Percentiles rank a stretch among this genome's conserved stretches.
phyloP scores from a whole-genome alignment of 2,113 vertebrate species.

The Gadus chalcogrammus region DNA sequence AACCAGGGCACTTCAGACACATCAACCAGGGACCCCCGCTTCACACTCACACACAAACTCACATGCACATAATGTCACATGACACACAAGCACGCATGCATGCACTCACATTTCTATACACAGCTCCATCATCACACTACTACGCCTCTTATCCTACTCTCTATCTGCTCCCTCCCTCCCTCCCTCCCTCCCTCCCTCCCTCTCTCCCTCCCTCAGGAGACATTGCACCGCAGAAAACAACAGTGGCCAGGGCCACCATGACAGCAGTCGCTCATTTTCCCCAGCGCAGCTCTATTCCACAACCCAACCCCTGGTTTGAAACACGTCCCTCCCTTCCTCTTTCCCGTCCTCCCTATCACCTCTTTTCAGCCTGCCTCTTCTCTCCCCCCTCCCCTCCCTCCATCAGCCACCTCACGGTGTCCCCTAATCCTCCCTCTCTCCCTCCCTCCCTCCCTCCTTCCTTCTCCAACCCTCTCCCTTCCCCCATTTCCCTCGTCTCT shows the following conservation, averaged over 20 bases:
- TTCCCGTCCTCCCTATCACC: too few relatives aligned
- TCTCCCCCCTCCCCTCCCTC: too few relatives aligned
- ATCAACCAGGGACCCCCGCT: constrained; percentile 5
- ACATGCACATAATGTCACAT: not conserved
- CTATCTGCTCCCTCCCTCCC: constrained; percentile 21
- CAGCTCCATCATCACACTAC: constrained; percentile 15
- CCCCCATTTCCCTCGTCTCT: not conserved
- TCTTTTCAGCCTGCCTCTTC: not conserved
- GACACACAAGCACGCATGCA: not conserved
- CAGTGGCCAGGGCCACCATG: constrained; percentile 73
- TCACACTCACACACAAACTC: constrained; percentile 17
- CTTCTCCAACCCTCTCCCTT: not conserved
- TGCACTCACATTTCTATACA: constrained; percentile 4
- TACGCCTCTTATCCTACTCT: constrained; percentile 23
- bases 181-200: too few relatives aligned
- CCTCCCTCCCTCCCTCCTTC: not conserved
- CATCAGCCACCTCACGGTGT: too few relatives aligned
- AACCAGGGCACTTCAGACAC: constrained; percentile 20
- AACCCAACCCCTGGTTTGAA: too few relatives aligned
- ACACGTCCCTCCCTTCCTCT: too few relatives aligned
- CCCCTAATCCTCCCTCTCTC: too few relatives aligned
- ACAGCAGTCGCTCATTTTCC: not conserved
- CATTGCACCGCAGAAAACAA: constrained; percentile 79
- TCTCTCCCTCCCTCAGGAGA: constrained; percentile 67
- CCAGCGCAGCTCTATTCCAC: not conserved